These are phyloP conservation scores for Zonotrichia leucophrys DNA, from an alignment of 2,113 vertebrate species.

Conservation along the genomic window DNA sequence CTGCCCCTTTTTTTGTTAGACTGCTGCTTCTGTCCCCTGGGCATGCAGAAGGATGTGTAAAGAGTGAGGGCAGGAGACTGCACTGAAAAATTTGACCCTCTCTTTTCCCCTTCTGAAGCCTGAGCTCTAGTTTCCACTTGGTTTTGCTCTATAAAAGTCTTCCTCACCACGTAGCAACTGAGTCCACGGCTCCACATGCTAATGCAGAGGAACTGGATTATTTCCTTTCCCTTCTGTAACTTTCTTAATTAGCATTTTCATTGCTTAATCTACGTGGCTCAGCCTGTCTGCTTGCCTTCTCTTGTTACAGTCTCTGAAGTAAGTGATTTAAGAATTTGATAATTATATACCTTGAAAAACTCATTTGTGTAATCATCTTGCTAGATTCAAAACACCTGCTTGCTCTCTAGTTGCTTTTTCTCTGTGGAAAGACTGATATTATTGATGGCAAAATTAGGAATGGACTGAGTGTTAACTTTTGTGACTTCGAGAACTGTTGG, in stretches of 20 bases:
- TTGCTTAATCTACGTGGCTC: not conserved
- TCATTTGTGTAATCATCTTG: not conserved
- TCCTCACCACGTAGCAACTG: not conserved
- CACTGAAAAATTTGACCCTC: not conserved
- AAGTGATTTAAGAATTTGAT: not conserved
- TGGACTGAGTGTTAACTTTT: not conserved
- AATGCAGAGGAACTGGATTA: not conserved
- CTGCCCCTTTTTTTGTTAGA: not conserved
- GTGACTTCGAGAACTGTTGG: not conserved
- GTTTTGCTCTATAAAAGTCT: not conserved
- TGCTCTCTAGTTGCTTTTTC: not conserved
- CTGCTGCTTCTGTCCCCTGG: not conserved
- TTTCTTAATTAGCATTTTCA: not conserved
- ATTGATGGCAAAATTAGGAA: not conserved
- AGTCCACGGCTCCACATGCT: not conserved
- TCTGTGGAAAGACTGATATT: not conserved
- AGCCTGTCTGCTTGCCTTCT: not conserved
- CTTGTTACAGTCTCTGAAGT: constrained; percentile 24
- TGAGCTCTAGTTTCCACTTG: not conserved
- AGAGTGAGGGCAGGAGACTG: not conserved
- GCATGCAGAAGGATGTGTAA: not conserved
- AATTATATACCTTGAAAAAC: constrained; percentile 13
- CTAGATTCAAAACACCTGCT: not conserved
- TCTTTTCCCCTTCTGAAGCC: not conserved
- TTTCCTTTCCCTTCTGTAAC: not conserved